Evolutionary conservation across 2,113 vertebrate genomes (phyloP).

Genomic region (Lethenteron camtschaticum): DNA sequence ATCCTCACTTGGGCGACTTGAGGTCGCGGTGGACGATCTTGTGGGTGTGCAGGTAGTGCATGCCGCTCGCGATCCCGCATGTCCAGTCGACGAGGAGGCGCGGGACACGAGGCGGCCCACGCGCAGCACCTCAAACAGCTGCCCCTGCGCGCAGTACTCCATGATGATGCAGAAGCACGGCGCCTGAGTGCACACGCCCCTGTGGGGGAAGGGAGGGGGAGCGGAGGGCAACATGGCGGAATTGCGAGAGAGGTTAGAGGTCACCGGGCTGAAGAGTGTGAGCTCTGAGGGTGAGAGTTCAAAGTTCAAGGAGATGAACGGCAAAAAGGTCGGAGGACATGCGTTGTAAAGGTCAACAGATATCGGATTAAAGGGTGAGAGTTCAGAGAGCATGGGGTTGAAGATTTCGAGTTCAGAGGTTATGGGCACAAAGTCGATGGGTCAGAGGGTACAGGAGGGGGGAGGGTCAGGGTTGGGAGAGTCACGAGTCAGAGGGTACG

Average conservation of each 20-base stretch:
- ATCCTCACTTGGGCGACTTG: conserved; percentile 85
- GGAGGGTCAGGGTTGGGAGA: no score
- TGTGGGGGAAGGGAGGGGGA: conserved; percentile 15
- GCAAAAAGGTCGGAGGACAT: background rate
- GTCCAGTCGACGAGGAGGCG: conserved; percentile 87
- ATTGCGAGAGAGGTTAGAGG: background rate
- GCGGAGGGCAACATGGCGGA: background rate
- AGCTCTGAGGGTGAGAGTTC: background rate
- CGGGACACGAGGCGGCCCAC: conserved; percentile 71
- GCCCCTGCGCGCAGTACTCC: conserved; percentile 93
- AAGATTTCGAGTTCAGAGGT: no score
- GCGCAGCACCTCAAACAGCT: conserved; percentile 79
- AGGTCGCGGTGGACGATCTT: conserved; percentile 99
- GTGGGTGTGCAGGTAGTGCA: conserved; percentile 96
- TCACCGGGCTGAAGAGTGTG: background rate
- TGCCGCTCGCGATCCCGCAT: conserved; percentile 79
- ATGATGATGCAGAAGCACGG: conserved; percentile 97
- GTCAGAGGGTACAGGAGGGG: no score
- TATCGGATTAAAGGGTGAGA: background rate
- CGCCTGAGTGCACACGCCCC: conserved; percentile 89
- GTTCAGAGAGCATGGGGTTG: background rate
- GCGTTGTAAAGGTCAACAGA: background rate
- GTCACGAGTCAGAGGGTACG: no score
- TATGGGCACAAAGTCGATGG: no score
- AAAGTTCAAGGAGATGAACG: background rate